Evolutionary conservation across 1,140 invertebrate genomes (phyloP), one percentile per base, ranked within the genome.

Genomic region (Mylabris phalerata): DNA sequence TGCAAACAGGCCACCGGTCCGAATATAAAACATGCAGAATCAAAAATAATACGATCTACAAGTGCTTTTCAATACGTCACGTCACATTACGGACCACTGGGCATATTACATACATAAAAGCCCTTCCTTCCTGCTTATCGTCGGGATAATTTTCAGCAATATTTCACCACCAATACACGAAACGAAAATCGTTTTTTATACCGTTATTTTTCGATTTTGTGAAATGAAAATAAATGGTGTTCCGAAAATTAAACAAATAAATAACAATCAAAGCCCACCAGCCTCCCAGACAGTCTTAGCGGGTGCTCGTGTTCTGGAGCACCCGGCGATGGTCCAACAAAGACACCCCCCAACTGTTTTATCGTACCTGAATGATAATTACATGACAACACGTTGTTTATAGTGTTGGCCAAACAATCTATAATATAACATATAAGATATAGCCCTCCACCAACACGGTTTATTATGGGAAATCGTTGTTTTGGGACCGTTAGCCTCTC

Each of bases 21-120:
- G 52, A 55, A 47, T 45, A 68, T 60, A 65, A 68, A 67, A 68
- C 65, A 63, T 63, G 58, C 50, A 51, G 63, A 61, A 71, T 69
- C 67, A 69, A 60, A 62, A 71, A 69, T 71, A 71, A 71, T 71
- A 59, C 66, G 60, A 52, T 62, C 59, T 63, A 71, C 69, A 71
- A 69, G 69, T 68, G 67, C 63, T 57, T 50, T 61, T 63, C 58
- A 59, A 59, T 59, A 50, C 49, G 54, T 24, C 52, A 49, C 47
- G 60, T 59, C 56, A 55, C 59, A 57, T 61, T 57, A 61, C 54
- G 59, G 54, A 41, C 56, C 56, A 43, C 41, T 58, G 19, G 56
- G 48, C 44, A 40, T 50, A 50, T 50, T 57, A 32, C 19, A 19
- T 32, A 5, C 32, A 32, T 5, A n/a, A 42, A 58, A 40, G 27